Evolutionary conservation across 2,797 vertebrate species (phyloP).

Genomic region (Acipenser oxyrinchus): DNA sequence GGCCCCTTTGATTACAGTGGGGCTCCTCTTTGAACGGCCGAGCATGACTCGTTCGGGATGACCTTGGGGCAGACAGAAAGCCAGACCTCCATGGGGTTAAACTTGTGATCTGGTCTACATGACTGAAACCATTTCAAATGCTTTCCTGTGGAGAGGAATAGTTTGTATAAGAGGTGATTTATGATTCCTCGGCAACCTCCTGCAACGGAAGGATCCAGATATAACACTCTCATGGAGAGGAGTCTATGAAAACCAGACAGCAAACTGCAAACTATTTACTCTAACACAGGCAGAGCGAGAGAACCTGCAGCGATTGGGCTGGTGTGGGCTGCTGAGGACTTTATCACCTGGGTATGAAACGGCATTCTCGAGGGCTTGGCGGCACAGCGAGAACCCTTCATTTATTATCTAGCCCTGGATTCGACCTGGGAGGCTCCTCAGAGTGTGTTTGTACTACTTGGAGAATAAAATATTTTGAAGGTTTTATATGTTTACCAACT

Average conservation of each 20-base stretch:
- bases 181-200: constrained; percentile 23
- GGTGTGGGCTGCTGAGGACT: constrained; percentile 26
- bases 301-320: constrained; percentile 38
- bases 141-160: constrained; percentile 7
- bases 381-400: too few relatives aligned
- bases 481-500: constrained; percentile 14
- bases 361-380: constrained; percentile 9
- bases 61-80: too few relatives aligned
- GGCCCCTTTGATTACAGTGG: too few relatives aligned
- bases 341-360: constrained; percentile 21
- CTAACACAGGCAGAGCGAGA: constrained; percentile 30
- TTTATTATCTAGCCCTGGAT: too few relatives aligned
- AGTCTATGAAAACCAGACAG: constrained; percentile 24
- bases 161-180: constrained; percentile 17
- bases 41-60: too few relatives aligned
- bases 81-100: too few relatives aligned
- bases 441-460: not conserved
- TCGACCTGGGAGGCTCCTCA: too few relatives aligned
- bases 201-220: constrained; percentile 20
- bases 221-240: constrained; percentile 26
- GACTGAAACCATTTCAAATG: too few relatives aligned
- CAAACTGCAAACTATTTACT: constrained; percentile 34
- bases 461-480: not conserved
- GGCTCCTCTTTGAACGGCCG: too few relatives aligned
- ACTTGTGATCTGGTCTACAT: too few relatives aligned